Evolutionary conservation across 1,140 invertebrate species (phyloP).

Genomic region (Drosophila bipectinata): DNA sequence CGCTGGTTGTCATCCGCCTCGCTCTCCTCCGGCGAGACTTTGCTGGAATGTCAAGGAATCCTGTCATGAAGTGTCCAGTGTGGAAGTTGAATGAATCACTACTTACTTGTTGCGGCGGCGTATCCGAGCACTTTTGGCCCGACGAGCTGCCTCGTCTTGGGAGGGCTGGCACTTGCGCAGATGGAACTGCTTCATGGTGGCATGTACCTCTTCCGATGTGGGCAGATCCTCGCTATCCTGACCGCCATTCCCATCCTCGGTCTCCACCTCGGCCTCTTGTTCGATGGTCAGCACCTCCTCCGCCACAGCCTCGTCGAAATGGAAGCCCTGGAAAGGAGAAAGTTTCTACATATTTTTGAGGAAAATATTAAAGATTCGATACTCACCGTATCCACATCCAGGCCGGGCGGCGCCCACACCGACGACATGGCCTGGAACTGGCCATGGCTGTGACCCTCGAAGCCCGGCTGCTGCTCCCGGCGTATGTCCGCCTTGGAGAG

Average conservation of each 20-base stretch:
- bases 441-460: constrained; percentile 50
- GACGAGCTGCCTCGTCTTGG: constrained; percentile 73
- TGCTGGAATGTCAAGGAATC: constrained; percentile 2
- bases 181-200: constrained; percentile 82
- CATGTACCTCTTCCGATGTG: constrained; percentile 78
- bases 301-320: constrained; percentile 68
- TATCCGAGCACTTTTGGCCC: constrained; percentile 75
- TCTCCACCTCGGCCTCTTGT: constrained; percentile 80
- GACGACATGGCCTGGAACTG: constrained; percentile 55
- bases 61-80: neutral
- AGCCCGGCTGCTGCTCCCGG: constrained; percentile 48
- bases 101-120: constrained; percentile 75
- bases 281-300: constrained; percentile 77
- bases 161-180: constrained; percentile 74
- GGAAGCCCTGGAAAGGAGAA: constrained; percentile 43
- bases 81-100: neutral
- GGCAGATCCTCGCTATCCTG: constrained; percentile 73
- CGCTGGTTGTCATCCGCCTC: constrained; percentile 44
- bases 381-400: constrained; percentile 62
- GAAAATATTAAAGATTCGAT: no score
- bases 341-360: neutral
- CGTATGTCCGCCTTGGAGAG: constrained; percentile 83
- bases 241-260: constrained; percentile 66
- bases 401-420: constrained; percentile 64
- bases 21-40: constrained; percentile 66